phyloP scores from a whole-genome alignment of 2,797 vertebrate species.

The Falco biarmicus region DNA sequence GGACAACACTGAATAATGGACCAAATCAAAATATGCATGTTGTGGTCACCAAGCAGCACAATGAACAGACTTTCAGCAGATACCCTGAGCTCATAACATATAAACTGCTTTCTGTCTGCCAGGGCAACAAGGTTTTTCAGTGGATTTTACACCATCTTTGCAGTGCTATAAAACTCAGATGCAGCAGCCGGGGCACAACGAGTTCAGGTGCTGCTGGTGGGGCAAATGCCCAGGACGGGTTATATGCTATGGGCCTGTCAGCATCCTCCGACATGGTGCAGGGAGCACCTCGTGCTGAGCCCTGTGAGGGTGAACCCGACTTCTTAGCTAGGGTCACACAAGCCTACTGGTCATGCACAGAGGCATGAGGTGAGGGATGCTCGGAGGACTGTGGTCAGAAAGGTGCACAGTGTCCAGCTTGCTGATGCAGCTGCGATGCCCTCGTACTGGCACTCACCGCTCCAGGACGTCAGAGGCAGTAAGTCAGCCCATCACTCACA shows the following conservation, averaged over 20 bases:
- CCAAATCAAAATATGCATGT: background rate
- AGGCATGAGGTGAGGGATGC: background rate
- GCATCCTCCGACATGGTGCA: background rate
- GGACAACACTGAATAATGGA: background rate
- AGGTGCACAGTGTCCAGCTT: fast-evolving
- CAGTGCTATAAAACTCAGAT: background rate
- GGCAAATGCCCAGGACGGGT: background rate
- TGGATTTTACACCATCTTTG: background rate
- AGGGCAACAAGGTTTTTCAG: background rate
- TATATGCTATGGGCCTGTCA: background rate
- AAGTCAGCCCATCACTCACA: background rate
- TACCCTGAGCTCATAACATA: background rate
- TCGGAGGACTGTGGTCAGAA: background rate
- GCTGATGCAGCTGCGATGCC: fast-evolving
- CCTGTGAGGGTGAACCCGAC: background rate
- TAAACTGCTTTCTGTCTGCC: background rate
- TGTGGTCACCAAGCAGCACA: background rate
- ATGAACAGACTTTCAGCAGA: background rate
- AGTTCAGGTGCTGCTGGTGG: background rate
- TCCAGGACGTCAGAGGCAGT: background rate
- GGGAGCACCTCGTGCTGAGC: background rate
- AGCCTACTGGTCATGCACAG: fast-evolving
- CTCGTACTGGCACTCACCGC: fast-evolving
- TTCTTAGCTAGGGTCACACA: no score
- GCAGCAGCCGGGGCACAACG: background rate